Percentiles rank a stretch among this genome's conserved stretches.
Conservation (phyloP, 2,113 vertebrate genomes). For the Nerophis ophidion region DNA sequence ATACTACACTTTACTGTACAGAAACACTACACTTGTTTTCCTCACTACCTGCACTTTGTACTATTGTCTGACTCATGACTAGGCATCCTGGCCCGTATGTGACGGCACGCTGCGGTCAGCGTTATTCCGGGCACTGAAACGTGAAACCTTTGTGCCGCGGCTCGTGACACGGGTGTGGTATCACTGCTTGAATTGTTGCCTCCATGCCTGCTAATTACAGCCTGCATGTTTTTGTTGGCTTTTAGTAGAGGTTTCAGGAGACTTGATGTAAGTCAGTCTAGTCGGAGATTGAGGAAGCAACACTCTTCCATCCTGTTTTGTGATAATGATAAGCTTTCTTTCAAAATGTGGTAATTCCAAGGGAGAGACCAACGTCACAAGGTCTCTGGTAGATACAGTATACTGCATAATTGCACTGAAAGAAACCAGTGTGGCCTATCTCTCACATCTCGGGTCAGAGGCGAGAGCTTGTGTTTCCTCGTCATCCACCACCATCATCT, state of each 20-base stretch:
- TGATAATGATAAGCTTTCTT: background rate
- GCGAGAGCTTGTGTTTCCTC: constrained; percentile 8
- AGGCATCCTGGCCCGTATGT: constrained; percentile 10
- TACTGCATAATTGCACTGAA: constrained; percentile 3
- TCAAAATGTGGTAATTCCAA: background rate
- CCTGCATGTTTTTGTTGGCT: constrained; percentile 23
- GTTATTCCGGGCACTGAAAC: constrained; percentile 44
- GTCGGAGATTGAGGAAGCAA: constrained; percentile 11
- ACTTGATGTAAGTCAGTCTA: constrained; percentile 28
- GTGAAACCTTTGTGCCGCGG: constrained; percentile 32
- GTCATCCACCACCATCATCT: constrained; percentile 21
- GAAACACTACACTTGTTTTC: constrained; percentile 45
- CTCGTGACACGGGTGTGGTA: constrained; percentile 10
- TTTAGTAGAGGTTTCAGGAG: constrained; percentile 34
- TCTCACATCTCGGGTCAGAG: constrained; percentile 25
- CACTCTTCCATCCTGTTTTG: background rate
- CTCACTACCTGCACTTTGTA: constrained; percentile 21
- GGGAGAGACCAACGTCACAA: background rate
- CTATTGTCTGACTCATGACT: constrained; percentile 33
- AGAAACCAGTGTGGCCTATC: constrained; percentile 7
- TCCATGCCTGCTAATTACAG: constrained; percentile 26
- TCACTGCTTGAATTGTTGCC: constrained; percentile 12
- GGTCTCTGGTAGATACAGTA: background rate
- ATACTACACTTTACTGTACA: constrained; percentile 57
- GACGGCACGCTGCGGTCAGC: constrained; percentile 35